A percentile compares a stretch with the other conserved stretches of the same genome.
Conservation (phyloP, 2,113 vertebrate genomes). For the Carollia perspicillata region DNA sequence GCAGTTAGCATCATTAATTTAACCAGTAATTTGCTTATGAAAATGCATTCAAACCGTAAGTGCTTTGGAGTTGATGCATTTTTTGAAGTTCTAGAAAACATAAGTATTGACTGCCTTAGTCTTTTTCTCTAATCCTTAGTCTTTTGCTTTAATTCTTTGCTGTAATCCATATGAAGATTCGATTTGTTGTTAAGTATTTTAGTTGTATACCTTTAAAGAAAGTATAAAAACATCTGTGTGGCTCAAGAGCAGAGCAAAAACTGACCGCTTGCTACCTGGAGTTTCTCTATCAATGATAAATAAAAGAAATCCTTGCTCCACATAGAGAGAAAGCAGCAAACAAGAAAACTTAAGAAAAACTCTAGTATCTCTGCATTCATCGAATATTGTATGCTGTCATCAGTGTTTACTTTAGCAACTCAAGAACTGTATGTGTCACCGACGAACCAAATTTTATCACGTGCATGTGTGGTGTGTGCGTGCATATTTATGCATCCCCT, state of each 20-base stretch:
- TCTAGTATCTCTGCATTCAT: not conserved
- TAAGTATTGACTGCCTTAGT: not conserved
- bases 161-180: not conserved
- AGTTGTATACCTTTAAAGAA: not conserved
- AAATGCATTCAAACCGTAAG: not conserved
- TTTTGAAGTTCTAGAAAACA: not conserved
- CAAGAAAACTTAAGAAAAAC: not conserved
- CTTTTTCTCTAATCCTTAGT: not conserved
- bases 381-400: constrained; percentile 41
- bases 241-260: not conserved
- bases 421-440: not conserved
- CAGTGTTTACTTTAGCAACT: not conserved
- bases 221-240: not conserved
- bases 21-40: not conserved
- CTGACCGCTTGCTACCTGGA: not conserved
- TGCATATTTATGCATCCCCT: not conserved
- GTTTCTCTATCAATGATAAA: not conserved
- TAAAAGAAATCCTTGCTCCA: not conserved
- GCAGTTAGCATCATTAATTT: not conserved
- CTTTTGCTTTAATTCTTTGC: not conserved
- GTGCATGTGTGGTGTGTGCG: not conserved
- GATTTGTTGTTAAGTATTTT: not conserved
- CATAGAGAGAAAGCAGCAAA: not conserved
- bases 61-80: not conserved
- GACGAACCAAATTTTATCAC: constrained; percentile 4